Conservation (phyloP, 2,797 vertebrate genomes). For the Xiphophorus birchmanni region DNA sequence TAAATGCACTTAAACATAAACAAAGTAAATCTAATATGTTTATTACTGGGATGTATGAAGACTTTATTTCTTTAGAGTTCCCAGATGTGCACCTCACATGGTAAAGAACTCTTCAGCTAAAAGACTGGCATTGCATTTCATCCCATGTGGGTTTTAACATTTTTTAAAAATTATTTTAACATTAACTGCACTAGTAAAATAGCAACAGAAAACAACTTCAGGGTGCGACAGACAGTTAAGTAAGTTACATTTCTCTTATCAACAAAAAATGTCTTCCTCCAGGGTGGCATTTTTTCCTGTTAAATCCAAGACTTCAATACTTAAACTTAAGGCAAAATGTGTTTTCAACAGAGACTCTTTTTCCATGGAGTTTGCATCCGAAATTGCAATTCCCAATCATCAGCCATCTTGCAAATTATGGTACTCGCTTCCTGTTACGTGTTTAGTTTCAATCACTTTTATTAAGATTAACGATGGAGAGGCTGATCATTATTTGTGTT, state of each 20-base stretch:
- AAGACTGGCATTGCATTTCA: not conserved
- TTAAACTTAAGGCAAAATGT: not conserved
- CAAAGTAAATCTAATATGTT: not conserved
- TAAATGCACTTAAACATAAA: not conserved
- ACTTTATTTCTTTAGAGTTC: not conserved
- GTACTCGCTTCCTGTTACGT: not conserved
- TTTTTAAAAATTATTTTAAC: too few species aligned
- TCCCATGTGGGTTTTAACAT: not conserved
- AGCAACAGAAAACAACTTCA: too few species aligned
- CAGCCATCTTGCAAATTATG: not conserved
- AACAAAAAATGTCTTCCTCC: not conserved
- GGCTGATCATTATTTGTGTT: not conserved
- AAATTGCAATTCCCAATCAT: not conserved
- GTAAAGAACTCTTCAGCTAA: not conserved
- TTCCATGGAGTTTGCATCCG: not conserved
- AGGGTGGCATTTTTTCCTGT: not conserved
- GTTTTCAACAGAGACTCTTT: not conserved
- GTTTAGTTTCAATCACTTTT: too few species aligned
- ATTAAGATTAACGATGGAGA: not conserved
- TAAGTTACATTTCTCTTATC: not conserved
- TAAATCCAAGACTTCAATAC: not conserved
- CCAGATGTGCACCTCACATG: not conserved
- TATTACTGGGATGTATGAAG: not conserved
- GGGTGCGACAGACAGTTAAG: not conserved
- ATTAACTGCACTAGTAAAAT: too few species aligned